A percentile compares a stretch with the other conserved stretches of the same genome.
phyloP scores from a whole-genome alignment of 2,113 vertebrate species.

The Entosphenus tridentatus region DNA sequence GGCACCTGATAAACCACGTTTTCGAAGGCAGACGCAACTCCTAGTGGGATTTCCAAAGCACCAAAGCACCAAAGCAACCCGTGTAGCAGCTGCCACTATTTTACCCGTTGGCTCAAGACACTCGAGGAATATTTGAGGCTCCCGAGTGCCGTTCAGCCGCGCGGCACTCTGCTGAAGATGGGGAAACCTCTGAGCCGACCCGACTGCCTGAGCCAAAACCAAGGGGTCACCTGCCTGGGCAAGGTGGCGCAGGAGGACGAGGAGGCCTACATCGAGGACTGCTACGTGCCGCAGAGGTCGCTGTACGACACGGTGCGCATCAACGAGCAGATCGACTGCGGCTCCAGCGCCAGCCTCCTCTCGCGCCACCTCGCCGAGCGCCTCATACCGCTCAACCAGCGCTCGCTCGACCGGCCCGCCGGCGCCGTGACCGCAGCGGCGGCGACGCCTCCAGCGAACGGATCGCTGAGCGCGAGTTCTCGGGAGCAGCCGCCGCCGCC shows the following conservation, averaged over 20 bases:
- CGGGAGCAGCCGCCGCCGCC: background rate
- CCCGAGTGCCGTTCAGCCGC: background rate
- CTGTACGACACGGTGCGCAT: constrained; percentile 98
- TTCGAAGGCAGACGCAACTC: too few species aligned
- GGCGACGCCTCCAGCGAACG: constrained; percentile 26
- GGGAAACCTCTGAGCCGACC: constrained; percentile 93
- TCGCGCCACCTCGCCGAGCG: constrained; percentile 59
- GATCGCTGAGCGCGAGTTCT: constrained; percentile 14
- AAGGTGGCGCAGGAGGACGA: constrained; percentile 70
- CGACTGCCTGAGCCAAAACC: constrained; percentile 80
- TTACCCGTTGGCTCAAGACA: background rate
- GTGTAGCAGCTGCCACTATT: background rate
- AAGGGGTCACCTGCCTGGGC: constrained; percentile 49
- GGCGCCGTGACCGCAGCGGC: constrained; percentile 43
- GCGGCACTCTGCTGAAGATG: constrained; percentile 26
- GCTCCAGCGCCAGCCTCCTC: constrained; percentile 63
- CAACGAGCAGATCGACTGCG: constrained; percentile 95
- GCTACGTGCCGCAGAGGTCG: constrained; percentile 92
- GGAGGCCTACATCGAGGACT: constrained; percentile 91
- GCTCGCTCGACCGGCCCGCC: constrained; percentile 26
- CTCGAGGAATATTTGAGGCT: background rate
- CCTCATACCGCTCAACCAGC: constrained; percentile 14
- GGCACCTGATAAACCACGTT: too few species aligned
- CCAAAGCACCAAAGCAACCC: too few species aligned
- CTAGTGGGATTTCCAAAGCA: too few species aligned